Percentiles rank a stretch among this genome's conserved stretches.
Conservation (phyloP, 2,797 vertebrate species). For the Scomberomorus guttatus region DNA sequence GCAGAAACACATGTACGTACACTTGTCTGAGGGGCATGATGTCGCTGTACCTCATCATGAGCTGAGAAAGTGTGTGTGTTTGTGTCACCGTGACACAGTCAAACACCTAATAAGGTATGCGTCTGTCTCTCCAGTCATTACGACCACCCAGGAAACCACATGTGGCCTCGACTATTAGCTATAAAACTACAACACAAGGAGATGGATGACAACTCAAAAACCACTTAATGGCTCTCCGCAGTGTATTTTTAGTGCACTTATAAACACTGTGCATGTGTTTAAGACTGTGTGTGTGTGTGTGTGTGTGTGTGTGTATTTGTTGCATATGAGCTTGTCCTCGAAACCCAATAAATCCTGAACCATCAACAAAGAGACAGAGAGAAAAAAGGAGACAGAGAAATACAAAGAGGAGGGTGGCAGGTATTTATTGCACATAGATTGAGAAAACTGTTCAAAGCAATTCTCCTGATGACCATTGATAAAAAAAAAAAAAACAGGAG, state of each 20-base stretch:
- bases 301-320: neutral
- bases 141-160: constrained; percentile 33
- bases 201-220: constrained; percentile 20
- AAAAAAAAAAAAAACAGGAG: neutral
- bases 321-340: constrained; percentile 17
- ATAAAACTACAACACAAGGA: constrained; percentile 42
- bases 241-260: constrained; percentile 30
- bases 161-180: neutral
- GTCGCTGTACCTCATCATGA: neutral
- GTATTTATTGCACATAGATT: neutral
- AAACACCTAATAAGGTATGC: constrained; percentile 46
- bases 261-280: constrained; percentile 3
- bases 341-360: constrained; percentile 50
- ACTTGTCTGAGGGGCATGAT: neutral
- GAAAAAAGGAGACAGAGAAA: neutral
- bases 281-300: neutral
- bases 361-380: constrained; percentile 35
- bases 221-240: constrained; percentile 8
- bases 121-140: constrained; percentile 13
- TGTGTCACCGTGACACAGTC: constrained; percentile 13
- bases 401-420: neutral
- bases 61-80: neutral
- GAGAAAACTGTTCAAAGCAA: neutral
- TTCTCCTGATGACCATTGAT: neutral
- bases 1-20: neutral